Evolutionary conservation across 2,888 invertebrate genomes (phyloP).

Genomic region (Drosophila formosana): DNA sequence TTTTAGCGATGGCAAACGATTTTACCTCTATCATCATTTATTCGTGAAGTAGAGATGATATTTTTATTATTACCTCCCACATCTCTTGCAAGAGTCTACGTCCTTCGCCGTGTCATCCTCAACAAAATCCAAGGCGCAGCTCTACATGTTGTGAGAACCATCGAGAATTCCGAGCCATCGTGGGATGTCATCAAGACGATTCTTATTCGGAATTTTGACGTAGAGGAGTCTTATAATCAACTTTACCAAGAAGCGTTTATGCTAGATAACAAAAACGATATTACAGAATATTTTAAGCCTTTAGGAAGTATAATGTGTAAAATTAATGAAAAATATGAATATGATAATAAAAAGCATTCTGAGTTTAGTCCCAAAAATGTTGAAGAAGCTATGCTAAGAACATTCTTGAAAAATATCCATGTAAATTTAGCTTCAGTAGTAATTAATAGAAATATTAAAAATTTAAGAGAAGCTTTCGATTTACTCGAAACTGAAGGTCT

Average conservation of each 20-base stretch:
- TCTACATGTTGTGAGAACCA: conserved; percentile 34
- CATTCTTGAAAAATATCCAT: conserved; percentile 54
- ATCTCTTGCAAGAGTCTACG: conserved; percentile 34
- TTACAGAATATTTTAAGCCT: conserved; percentile 40
- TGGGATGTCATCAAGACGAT: conserved; percentile 34
- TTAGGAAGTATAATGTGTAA: conserved; percentile 39
- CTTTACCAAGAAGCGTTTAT: conserved; percentile 25
- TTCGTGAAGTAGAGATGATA: not conserved
- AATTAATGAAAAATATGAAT: conserved; percentile 49
- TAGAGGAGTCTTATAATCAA: conserved; percentile 37
- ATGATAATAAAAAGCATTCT: conserved; percentile 39
- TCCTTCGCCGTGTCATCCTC: conserved; percentile 44
- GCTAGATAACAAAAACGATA: conserved; percentile 33
- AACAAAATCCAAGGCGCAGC: conserved; percentile 44
- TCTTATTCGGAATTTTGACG: conserved; percentile 43
- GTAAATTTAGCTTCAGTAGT: conserved; percentile 28
- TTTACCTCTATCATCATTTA: not conserved
- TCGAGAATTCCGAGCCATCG: conserved; percentile 30
- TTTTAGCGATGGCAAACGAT: too few species aligned
- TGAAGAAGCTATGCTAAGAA: conserved; percentile 48
- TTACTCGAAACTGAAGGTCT: conserved; percentile 15
- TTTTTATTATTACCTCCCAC: not conserved
- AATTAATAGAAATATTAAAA: conserved; percentile 4
- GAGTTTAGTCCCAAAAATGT: conserved; percentile 47
- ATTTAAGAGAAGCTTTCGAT: conserved; percentile 1